Conservation (phyloP, 92 coral and sea anemone species). For the Muricea muricata region DNA sequence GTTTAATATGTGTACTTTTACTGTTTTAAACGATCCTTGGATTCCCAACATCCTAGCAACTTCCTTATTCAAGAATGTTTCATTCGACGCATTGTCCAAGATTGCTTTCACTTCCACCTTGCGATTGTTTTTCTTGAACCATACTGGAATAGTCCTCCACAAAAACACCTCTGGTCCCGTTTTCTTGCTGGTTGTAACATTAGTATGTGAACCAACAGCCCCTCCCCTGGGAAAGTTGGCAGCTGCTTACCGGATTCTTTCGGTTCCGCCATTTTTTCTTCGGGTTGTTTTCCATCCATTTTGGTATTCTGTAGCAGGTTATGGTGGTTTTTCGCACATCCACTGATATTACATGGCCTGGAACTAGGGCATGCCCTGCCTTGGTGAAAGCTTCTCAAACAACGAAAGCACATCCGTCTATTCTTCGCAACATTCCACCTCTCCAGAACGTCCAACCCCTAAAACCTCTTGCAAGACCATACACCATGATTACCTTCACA, state of each 20-base stretch:
- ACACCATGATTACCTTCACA: no score
- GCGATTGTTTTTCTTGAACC: neutral
- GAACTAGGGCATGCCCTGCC: no score
- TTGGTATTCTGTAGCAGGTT: neutral
- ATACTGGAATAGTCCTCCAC: neutral
- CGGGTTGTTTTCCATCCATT: neutral
- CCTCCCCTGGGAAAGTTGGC: slow-evolving; percentile 34
- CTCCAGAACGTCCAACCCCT: neutral
- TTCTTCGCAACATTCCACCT: slow-evolving; percentile 53
- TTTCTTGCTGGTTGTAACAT: neutral
- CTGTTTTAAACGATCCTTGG: no score
- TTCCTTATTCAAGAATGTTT: no score
- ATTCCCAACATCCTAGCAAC: no score
- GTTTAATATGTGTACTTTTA: slow-evolving; percentile 69
- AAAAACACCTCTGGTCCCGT: neutral
- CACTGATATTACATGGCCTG: no score
- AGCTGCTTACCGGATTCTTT: neutral
- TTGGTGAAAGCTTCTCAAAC: no score
- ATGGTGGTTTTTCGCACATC: no score
- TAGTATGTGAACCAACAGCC: neutral
- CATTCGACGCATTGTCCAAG: slow-evolving; percentile 40
- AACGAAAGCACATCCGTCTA: slow-evolving; percentile 53
- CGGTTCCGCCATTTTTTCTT: neutral
- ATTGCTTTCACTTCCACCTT: slow-evolving; percentile 21
- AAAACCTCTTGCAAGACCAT: slow-evolving; percentile 56